These are phyloP conservation scores for Pica pica DNA, from an alignment of 2,113 vertebrate genomes.

Conservation along the genomic window DNA sequence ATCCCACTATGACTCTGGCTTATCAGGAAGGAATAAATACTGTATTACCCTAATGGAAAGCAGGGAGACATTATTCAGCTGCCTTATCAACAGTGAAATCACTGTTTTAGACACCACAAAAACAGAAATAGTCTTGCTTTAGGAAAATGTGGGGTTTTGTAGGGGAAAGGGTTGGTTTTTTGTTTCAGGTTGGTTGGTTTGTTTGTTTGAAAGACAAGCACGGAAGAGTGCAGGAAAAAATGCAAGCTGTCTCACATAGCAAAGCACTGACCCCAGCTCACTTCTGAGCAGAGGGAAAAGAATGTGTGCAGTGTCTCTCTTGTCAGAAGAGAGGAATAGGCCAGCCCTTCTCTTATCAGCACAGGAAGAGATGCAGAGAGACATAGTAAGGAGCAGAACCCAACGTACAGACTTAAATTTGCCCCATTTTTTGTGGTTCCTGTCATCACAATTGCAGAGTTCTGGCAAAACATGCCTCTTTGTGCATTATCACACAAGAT, in stretches of 20 bases:
- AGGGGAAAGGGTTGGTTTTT: accelerated
- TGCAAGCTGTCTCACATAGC: not conserved
- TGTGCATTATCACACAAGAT: not conserved
- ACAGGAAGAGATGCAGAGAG: not conserved
- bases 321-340: not conserved
- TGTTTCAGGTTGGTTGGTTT: not conserved
- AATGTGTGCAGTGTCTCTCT: not conserved
- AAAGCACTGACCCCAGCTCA: not conserved
- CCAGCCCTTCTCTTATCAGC: not conserved
- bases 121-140: not conserved
- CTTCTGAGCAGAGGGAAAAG: not conserved
- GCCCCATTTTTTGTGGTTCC: not conserved
- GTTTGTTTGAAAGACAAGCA: not conserved
- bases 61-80: not conserved
- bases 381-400: not conserved
- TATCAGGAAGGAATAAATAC: not conserved
- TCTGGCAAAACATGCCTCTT: not conserved
- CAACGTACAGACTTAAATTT: not conserved
- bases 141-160: not conserved
- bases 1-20: not conserved
- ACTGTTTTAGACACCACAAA: not conserved
- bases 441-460: not conserved
- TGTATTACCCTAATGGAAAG: not conserved
- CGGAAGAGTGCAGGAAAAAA: not conserved
- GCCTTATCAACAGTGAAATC: not conserved